Evolutionary conservation across 2,888 invertebrate species (phyloP).

Genomic region (Neocrepidodera transversa): DNA sequence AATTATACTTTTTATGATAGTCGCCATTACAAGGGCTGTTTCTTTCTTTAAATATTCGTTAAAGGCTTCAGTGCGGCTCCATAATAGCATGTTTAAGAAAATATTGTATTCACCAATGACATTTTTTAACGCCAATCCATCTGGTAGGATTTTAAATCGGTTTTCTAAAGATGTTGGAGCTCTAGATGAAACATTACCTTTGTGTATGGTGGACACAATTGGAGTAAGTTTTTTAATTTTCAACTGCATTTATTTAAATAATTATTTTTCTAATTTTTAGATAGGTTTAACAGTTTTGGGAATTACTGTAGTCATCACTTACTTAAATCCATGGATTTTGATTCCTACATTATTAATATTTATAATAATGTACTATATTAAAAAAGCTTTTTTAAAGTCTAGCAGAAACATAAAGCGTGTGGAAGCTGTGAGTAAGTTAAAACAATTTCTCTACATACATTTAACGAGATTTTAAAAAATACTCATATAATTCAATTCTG

Average conservation of each 20-base stretch:
- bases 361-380: constrained; percentile 68
- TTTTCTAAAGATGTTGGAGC: constrained; percentile 73
- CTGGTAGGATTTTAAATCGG: constrained; percentile 69
- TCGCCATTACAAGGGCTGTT: constrained; percentile 58
- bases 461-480: no score
- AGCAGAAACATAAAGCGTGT: constrained; percentile 75
- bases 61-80: constrained; percentile 63
- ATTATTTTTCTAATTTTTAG: constrained; percentile 40
- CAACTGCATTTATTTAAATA: background rate
- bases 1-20: constrained; percentile 53
- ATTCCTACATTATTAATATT: constrained; percentile 70
- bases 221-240: constrained; percentile 33
- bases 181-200: constrained; percentile 62
- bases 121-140: constrained; percentile 73
- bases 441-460: no score
- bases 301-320: constrained; percentile 68
- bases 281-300: constrained; percentile 41
- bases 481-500: no score
- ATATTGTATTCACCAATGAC: constrained; percentile 68
- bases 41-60: constrained; percentile 64
- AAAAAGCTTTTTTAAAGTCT: constrained; percentile 72
- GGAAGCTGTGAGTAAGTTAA: constrained; percentile 70
- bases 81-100: constrained; percentile 61
- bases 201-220: constrained; percentile 60
- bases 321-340: constrained; percentile 72